These are phyloP conservation scores for Mycogona germanica DNA, from an alignment of 2,888 invertebrate genomes.

Conservation along the genomic window DNA sequence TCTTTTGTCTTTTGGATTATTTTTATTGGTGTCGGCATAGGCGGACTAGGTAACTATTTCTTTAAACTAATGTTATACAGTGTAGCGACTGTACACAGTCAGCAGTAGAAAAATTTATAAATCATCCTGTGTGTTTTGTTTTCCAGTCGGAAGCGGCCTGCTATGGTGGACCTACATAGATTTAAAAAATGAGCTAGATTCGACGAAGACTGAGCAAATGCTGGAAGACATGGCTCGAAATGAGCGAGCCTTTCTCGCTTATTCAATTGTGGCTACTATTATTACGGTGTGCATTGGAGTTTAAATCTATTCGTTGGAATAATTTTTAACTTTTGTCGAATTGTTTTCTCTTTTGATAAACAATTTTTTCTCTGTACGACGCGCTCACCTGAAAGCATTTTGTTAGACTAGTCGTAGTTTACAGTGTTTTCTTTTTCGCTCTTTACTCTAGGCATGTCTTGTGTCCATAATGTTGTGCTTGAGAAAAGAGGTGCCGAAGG, in stretches of 20 bases:
- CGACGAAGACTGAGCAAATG: constrained; percentile 38
- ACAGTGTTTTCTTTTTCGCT: constrained; percentile 6
- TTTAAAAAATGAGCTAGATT: constrained; percentile 51
- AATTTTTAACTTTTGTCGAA: too few species aligned
- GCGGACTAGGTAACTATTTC: constrained; percentile 1
- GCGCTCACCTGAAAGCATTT: too few species aligned
- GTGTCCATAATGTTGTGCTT: constrained; percentile 31
- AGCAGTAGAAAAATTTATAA: too few species aligned
- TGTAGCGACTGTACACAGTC: not conserved
- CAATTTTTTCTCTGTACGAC: too few species aligned
- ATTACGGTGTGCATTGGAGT: constrained; percentile 49
- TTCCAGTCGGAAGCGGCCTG: constrained; percentile 49
- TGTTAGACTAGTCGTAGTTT: not conserved
- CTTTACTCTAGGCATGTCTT: constrained; percentile 2
- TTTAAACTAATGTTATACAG: not conserved
- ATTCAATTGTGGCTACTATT: constrained; percentile 73
- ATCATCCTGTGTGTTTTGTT: not conserved
- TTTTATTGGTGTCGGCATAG: not conserved
- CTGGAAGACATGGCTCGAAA: constrained; percentile 71
- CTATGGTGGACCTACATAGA: constrained; percentile 83
- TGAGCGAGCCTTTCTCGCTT: constrained; percentile 69
- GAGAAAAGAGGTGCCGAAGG: constrained; percentile 65
- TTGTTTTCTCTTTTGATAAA: too few species aligned
- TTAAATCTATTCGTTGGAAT: not conserved
- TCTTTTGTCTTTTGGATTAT: constrained; percentile 14